Conservation (phyloP, 2,113 vertebrate genomes). For the Heterotilapia buettikoferi region DNA sequence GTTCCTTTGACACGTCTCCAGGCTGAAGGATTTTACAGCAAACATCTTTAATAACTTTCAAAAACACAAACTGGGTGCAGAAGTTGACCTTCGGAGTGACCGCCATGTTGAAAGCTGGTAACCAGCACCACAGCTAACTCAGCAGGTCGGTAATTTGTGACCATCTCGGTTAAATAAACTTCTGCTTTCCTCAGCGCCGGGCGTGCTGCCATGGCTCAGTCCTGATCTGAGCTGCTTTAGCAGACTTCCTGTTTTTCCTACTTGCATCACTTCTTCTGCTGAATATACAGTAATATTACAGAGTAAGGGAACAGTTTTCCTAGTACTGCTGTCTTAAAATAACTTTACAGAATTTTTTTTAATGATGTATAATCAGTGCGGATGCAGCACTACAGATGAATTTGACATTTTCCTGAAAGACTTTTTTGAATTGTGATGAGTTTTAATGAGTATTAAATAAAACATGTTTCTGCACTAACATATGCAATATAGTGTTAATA, state of each 20-base stretch:
- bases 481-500: rapidly evolving
- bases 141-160: rapidly evolving
- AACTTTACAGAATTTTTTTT: rapidly evolving
- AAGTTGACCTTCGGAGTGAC: rapidly evolving
- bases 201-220: background rate
- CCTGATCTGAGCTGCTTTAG: background rate
- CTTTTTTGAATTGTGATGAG: background rate
- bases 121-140: background rate
- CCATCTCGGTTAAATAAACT: background rate
- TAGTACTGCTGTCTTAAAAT: background rate
- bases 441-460: background rate
- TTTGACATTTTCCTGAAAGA: background rate
- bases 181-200: rapidly evolving
- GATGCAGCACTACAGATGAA: rapidly evolving
- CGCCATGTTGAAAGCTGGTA: background rate
- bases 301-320: background rate
- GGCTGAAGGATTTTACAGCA: background rate
- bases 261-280: background rate
- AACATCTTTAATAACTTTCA: background rate
- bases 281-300: too few species aligned
- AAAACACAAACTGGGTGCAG: background rate
- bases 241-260: background rate
- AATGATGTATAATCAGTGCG: background rate
- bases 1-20: background rate
- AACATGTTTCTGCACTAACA: background rate